Evolutionary conservation across 2,113 vertebrate species (phyloP), one percentile per base, ranked within the genome.

Genomic region (Zingel zingel): DNA sequence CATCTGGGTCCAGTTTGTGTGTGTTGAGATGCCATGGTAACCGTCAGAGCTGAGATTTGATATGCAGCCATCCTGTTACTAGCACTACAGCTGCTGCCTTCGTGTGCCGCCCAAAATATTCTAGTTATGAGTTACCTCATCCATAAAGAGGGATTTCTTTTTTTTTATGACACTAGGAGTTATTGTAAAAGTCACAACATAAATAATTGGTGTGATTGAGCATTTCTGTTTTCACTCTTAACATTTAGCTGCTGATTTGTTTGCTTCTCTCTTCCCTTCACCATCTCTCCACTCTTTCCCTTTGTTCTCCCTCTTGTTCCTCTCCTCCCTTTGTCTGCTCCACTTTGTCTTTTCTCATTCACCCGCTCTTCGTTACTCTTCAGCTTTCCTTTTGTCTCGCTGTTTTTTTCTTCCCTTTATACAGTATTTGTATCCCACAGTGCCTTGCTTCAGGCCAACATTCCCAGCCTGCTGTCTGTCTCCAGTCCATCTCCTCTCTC

Each of bases 1-100:
- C 81, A 94, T 92, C 81, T 93, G 87, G 77, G 45, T 71, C 67
- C 59, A 30, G 53, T 64, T 57, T 72, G 81, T 76, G 57, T 81
- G 59, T 39, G 71, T 62, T 53, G 12, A 45, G 39, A 58, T 67
- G 51, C 50, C 62, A 69, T 71, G 58, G 76, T 19, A 67, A 80
- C 72, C n/a, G 8, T 50, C 12, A n/a, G 39, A 61, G 33, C 47
- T 59, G 19, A 74, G 67, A 82, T 82, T 58, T 56, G 66, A 85
- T 65, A 48, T 13, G 5, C 48, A 9, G 9, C 14, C 43, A n/a
- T 69, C 18, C 51, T 70, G 56, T 47, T 30, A 48, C 18, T 25
- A 43, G 53, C 54, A 21, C 59, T 51, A 56, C 13, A 67, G 6
- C 18, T 61, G 66, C n/a, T 57, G 53, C 19, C 36, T 65, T n/a